Percentiles rank a stretch among this genome's conserved stretches.
Evolutionary conservation across 2,888 invertebrate species (phyloP).

Genomic region (Actias luna): DNA sequence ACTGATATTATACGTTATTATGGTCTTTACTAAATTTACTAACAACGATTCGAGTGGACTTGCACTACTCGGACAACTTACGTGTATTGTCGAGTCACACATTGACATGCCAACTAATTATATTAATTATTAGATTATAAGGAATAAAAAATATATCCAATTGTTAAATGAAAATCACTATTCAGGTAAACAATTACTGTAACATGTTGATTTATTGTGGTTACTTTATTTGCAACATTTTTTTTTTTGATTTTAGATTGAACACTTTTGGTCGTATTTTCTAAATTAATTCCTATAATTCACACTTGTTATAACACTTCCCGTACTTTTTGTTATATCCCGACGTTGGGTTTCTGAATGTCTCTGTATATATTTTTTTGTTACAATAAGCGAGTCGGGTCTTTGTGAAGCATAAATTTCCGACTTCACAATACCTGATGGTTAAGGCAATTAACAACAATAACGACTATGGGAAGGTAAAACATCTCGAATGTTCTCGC

Average conservation of each 20-base stretch:
- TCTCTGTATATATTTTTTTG: not conserved
- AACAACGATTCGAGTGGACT: not conserved
- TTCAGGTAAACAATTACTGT: not conserved
- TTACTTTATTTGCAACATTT: not conserved
- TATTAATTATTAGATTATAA: not conserved
- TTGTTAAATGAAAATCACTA: not conserved
- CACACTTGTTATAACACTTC: not conserved
- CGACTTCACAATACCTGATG: too few relatives aligned
- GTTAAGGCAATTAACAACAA: too few relatives aligned
- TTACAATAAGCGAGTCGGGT: too few relatives aligned
- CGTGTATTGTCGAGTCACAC: not conserved
- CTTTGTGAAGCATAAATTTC: too few relatives aligned
- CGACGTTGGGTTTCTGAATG: not conserved
- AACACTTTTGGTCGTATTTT: too few relatives aligned
- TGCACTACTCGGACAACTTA: not conserved
- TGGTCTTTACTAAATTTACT: too few relatives aligned
- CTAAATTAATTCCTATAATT: not conserved
- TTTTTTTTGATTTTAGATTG: too few relatives aligned
- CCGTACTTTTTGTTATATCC: not conserved
- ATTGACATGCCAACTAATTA: not conserved
- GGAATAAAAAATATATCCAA: not conserved
- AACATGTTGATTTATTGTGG: not conserved
- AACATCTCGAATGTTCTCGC: too few relatives aligned
- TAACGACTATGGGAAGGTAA: too few relatives aligned
- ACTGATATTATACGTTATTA: too few relatives aligned